These are phyloP conservation scores for Alosa alosa DNA, from an alignment of 2,113 vertebrate genomes.

Conservation along the genomic window DNA sequence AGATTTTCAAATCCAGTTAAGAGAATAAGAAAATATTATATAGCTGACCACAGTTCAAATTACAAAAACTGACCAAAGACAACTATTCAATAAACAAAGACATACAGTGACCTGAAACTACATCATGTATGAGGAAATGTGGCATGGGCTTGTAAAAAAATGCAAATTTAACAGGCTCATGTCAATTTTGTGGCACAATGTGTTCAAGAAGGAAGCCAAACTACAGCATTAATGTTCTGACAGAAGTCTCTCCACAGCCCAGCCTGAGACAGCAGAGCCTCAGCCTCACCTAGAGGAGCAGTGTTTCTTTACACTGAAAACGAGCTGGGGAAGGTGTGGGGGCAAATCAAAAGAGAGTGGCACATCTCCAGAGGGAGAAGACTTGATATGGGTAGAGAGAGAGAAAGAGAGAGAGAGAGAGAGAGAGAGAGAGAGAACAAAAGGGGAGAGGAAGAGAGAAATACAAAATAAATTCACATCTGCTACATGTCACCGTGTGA, in stretches of 20 bases:
- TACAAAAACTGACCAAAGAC: slow-evolving; percentile 17
- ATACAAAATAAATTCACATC: not conserved
- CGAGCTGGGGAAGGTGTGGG: not conserved
- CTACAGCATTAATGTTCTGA: not conserved
- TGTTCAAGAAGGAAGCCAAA: not conserved
- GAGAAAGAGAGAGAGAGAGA: not conserved
- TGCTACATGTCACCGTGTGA: not conserved
- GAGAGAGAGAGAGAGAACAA: not conserved
- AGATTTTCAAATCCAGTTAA: not conserved
- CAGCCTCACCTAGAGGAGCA: not conserved
- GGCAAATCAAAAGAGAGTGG: not conserved
- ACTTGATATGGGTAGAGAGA: slow-evolving; percentile 2
- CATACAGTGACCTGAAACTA: not conserved
- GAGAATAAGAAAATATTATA: not conserved
- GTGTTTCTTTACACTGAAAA: not conserved
- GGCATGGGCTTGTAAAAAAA: not conserved
- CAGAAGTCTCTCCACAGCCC: not conserved
- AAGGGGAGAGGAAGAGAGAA: not conserved
- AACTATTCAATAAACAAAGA: not conserved
- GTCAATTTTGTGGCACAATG: not conserved
- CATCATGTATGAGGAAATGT: not conserved
- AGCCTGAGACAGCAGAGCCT: not conserved
- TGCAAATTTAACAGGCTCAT: not conserved
- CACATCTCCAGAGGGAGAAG: not conserved
- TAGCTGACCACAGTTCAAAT: slow-evolving; percentile 1